A percentile compares a stretch with the other conserved stretches of the same genome.
Evolutionary conservation across 2,888 invertebrate genomes (phyloP).

Genomic region (Bellardia bayeri): DNA sequence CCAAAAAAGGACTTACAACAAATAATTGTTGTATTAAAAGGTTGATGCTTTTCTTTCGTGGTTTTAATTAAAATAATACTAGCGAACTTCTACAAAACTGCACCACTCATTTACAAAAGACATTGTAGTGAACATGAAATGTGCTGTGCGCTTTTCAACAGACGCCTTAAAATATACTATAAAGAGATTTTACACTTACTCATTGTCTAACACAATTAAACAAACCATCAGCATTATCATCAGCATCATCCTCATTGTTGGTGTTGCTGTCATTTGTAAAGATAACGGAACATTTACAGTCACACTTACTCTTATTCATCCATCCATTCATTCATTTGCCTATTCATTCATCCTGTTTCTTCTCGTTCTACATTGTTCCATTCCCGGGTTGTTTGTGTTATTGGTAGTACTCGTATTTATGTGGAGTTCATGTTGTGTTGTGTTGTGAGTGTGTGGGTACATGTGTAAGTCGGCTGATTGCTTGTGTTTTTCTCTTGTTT

Average conservation of each 20-base stretch:
- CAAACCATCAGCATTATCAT: constrained; percentile 27
- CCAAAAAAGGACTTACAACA: neutral
- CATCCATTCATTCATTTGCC: neutral
- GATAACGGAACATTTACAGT: constrained; percentile 40
- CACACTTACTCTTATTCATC: constrained; percentile 10
- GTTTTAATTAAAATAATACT: constrained; percentile 62
- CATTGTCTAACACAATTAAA: constrained; percentile 27
- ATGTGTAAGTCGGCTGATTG: neutral
- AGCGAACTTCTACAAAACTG: neutral
- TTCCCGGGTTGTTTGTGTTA: neutral
- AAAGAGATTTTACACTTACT: neutral
- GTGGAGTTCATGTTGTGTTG: neutral
- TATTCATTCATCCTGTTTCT: neutral
- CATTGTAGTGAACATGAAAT: constrained; percentile 27
- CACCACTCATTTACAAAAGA: neutral
- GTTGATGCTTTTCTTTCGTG: constrained; percentile 27
- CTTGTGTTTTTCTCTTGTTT: constrained; percentile 27
- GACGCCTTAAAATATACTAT: constrained; percentile 20
- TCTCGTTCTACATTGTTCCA: neutral
- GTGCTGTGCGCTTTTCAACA: constrained; percentile 8
- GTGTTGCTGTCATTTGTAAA: constrained; percentile 26
- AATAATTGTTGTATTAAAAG: constrained; percentile 15
- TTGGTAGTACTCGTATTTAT: neutral
- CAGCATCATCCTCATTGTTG: neutral
- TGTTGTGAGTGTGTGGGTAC: too few species aligned